A percentile compares a stretch with the other conserved stretches of the same genome.
These are phyloP conservation scores for Mesocricetus auratus DNA, from an alignment of 2,113 vertebrate genomes.

Conservation along the genomic window DNA sequence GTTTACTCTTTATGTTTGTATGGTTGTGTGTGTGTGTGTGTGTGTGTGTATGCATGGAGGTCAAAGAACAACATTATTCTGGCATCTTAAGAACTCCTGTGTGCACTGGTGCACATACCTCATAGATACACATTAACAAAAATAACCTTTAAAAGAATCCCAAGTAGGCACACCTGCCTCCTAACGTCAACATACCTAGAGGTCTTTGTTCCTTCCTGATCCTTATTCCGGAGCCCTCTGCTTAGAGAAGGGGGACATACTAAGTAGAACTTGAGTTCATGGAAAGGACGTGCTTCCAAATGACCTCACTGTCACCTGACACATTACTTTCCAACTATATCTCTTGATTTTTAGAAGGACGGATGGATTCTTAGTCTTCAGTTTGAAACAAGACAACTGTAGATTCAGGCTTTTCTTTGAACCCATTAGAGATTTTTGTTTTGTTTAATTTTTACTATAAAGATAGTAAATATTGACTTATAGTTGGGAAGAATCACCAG, in stretches of 20 bases:
- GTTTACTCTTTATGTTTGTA: not conserved
- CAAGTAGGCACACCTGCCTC: conserved; percentile 28
- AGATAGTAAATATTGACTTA: not conserved
- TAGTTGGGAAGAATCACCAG: not conserved
- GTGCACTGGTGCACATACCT: not conserved
- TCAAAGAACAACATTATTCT: not conserved
- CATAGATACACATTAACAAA: not conserved
- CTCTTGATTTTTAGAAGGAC: conserved; percentile 22
- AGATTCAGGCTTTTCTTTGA: too few species aligned
- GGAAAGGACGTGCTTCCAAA: conserved; percentile 27
- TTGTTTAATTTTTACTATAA: not conserved
- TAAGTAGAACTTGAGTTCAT: conserved; percentile 43
- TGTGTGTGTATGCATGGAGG: too few species aligned
- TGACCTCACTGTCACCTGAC: not conserved
- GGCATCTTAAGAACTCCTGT: not conserved
- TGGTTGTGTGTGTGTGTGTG: not conserved
- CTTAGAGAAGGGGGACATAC: not conserved
- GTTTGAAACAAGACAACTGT: not conserved
- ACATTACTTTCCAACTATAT: not conserved
- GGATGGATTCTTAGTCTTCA: not conserved
- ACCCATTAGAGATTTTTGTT: not conserved
- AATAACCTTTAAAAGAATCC: conserved; percentile 3
- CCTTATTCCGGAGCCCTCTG: conserved; percentile 25
- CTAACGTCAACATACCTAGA: not conserved
- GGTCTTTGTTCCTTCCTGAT: conserved; percentile 1